These are phyloP conservation scores for Erythrocebus patas DNA, from an alignment of 2,113 vertebrate genomes.

Conservation along the genomic window DNA sequence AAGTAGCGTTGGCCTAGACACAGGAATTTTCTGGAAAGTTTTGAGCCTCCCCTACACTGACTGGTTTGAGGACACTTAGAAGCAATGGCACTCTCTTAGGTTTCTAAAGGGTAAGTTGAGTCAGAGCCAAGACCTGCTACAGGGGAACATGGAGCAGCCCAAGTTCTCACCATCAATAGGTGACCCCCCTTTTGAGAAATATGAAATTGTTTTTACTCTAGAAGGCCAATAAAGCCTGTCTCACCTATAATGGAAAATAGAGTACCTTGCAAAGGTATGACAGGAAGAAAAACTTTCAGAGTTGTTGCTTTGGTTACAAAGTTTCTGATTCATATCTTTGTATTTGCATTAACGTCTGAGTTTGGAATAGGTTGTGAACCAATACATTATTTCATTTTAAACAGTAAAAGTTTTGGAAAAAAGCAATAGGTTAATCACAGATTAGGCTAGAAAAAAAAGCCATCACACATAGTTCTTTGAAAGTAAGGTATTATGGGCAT, in stretches of 20 bases:
- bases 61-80: not conserved
- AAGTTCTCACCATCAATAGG: not conserved
- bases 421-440: not conserved
- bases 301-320: constrained; percentile 27
- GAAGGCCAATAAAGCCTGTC: not conserved
- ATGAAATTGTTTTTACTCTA: not conserved
- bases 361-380: constrained; percentile 47
- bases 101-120: constrained; percentile 11
- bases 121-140: not conserved
- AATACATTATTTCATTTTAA: constrained; percentile 47
- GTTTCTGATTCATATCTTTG: constrained; percentile 33
- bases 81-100: not conserved
- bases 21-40: constrained; percentile 6
- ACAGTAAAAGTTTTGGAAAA: constrained; percentile 41
- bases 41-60: not conserved
- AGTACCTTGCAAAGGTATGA: not conserved
- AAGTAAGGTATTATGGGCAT: constrained; percentile 27
- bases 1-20: not conserved
- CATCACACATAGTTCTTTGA: not conserved
- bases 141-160: not conserved
- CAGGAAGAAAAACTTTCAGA: constrained; percentile 40
- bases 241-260: not conserved
- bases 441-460: not conserved
- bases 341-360: constrained; percentile 34
- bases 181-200: not conserved